phyloP scores from a whole-genome alignment of 2,888 invertebrate species.

The Drosophila putrida region DNA sequence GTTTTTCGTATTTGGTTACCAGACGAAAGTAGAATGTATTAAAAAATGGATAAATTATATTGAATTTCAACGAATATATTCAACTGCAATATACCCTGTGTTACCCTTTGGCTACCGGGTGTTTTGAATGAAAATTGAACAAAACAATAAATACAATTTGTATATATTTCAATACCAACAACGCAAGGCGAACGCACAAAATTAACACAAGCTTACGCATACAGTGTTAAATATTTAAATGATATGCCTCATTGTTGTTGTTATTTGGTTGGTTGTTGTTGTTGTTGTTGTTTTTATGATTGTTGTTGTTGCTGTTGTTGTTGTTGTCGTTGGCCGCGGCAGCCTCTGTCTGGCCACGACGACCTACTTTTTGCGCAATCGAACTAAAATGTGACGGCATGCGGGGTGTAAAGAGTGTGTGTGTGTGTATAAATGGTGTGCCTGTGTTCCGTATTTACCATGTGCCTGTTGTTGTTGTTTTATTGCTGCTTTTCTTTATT shows the following conservation, averaged over 20 bases:
- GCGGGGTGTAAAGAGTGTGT: slow-evolving; percentile 12
- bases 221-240: slow-evolving; percentile 74
- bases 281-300: slow-evolving; percentile 27
- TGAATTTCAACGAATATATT: neutral
- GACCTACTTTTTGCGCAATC: slow-evolving; percentile 78
- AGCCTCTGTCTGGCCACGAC: slow-evolving; percentile 68
- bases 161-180: slow-evolving; percentile 65
- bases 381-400: slow-evolving; percentile 61
- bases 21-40: too few relatives aligned
- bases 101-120: slow-evolving; percentile 2
- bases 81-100: neutral
- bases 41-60: too few relatives aligned
- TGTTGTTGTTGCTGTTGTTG: slow-evolving; percentile 8
- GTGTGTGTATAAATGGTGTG: slow-evolving; percentile 13
- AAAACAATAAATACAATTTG: slow-evolving; percentile 39
- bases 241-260: slow-evolving; percentile 56
- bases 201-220: slow-evolving; percentile 51
- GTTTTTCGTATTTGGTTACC: too few relatives aligned
- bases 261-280: slow-evolving; percentile 16
- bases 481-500: slow-evolving; percentile 32
- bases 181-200: slow-evolving; percentile 51
- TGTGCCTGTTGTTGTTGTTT: slow-evolving; percentile 24
- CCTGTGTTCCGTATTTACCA: slow-evolving; percentile 18
- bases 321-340: slow-evolving; percentile 35
- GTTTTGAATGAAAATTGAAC: slow-evolving; percentile 17